Conservation (phyloP, 30 jellyfish, hydroid and myxozoan species). For the Aurelia sp. region DNA sequence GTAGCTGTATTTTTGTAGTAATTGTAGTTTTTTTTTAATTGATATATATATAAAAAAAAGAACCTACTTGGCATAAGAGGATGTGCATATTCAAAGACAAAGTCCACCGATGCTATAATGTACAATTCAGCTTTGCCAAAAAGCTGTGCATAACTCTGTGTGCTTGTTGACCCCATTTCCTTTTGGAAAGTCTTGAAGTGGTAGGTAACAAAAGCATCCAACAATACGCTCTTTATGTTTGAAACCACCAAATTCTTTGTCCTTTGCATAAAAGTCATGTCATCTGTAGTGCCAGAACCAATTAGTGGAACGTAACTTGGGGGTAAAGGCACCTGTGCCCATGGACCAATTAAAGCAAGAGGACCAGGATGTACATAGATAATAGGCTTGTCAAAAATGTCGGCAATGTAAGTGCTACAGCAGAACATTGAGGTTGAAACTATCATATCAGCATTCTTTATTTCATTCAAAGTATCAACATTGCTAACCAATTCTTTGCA, state of each 20-base stretch:
- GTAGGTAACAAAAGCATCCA: background rate
- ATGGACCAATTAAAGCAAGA: slow-evolving; percentile 19
- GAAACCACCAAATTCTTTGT: background rate
- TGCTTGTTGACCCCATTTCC: background rate
- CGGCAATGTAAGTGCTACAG: slow-evolving; percentile 32
- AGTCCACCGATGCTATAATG: slow-evolving; percentile 31
- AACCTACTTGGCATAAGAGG: slow-evolving; percentile 73
- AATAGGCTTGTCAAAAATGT: slow-evolving; percentile 37
- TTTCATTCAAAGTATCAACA: background rate
- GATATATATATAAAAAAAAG: background rate
- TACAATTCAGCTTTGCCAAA: slow-evolving; percentile 34
- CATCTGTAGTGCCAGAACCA: slow-evolving; percentile 7
- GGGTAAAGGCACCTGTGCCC: slow-evolving; percentile 32
- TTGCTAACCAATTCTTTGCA: slow-evolving; percentile 12
- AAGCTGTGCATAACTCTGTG: background rate
- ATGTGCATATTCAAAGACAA: slow-evolving; percentile 47
- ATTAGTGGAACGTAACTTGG: slow-evolving; percentile 66
- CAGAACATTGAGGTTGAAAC: slow-evolving; percentile 8
- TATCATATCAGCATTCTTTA: slow-evolving; percentile 39
- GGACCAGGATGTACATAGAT: slow-evolving; percentile 33
- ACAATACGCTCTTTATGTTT: background rate
- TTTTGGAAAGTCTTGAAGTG: background rate
- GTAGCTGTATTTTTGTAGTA: too few species aligned
- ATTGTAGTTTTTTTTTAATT: too few species aligned
- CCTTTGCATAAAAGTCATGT: slow-evolving; percentile 54